Percentiles rank a stretch among this genome's conserved stretches.
Evolutionary conservation across 2,888 invertebrate species (phyloP).

Genomic region (Cyrtodaria siliqua): DNA sequence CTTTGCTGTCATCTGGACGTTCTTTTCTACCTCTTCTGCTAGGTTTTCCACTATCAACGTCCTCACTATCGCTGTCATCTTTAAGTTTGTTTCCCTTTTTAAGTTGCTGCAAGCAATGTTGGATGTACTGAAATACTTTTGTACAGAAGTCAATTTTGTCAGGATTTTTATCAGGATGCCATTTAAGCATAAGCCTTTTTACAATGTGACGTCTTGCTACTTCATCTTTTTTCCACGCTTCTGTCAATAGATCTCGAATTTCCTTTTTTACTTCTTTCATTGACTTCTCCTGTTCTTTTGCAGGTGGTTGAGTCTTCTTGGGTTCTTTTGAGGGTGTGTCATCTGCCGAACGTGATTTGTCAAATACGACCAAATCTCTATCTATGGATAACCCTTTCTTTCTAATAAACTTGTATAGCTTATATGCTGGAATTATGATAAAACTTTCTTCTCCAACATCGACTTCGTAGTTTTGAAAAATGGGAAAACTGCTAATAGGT

Average conservation of each 20-base stretch:
- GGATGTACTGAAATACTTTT: slow-evolving; percentile 64
- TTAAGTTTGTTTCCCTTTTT: slow-evolving; percentile 42
- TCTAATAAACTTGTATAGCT: slow-evolving; percentile 33
- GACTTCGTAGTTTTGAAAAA: slow-evolving; percentile 38
- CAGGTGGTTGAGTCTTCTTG: not conserved
- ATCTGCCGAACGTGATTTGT: too few species aligned
- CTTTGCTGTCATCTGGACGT: too few species aligned
- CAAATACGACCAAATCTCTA: not conserved
- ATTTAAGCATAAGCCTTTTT: slow-evolving; percentile 64
- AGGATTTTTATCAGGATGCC: slow-evolving; percentile 74
- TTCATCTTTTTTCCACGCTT: slow-evolving; percentile 53
- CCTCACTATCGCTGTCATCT: slow-evolving; percentile 39
- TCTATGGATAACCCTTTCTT: not conserved
- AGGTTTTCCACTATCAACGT: too few species aligned
- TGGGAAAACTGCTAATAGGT: not conserved
- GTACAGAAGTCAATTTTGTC: slow-evolving; percentile 55
- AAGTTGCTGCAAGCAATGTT: slow-evolving; percentile 47
- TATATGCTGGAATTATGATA: slow-evolving; percentile 16
- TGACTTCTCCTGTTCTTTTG: too few species aligned
- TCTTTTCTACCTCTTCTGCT: too few species aligned
- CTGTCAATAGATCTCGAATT: slow-evolving; percentile 48
- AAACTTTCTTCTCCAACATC: slow-evolving; percentile 32
- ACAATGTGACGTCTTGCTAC: slow-evolving; percentile 49
- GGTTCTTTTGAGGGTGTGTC: too few species aligned
- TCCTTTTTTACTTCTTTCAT: slow-evolving; percentile 45